These are phyloP conservation scores for Malurus splendens DNA, from an alignment of 2,797 vertebrate genomes.

Conservation along the genomic window DNA sequence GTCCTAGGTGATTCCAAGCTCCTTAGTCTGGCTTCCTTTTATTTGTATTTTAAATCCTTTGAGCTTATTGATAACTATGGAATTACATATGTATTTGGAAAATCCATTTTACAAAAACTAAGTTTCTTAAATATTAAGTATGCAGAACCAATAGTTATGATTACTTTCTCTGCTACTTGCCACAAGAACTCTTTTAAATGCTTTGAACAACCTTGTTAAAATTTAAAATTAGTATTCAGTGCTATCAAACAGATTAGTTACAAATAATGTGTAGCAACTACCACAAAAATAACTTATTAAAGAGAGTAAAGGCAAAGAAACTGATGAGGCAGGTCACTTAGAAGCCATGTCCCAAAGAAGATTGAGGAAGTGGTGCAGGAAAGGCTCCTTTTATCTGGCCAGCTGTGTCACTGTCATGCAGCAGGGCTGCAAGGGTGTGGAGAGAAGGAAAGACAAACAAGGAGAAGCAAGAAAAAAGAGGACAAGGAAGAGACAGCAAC, in stretches of 20 bases:
- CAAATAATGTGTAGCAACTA: background rate
- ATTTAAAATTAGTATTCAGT: background rate
- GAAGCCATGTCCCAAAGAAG: background rate
- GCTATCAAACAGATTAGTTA: background rate
- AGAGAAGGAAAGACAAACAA: background rate
- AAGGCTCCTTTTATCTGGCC: background rate
- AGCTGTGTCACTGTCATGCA: background rate
- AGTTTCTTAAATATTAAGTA: background rate
- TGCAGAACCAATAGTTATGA: background rate
- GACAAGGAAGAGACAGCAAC: background rate
- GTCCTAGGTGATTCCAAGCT: background rate
- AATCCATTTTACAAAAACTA: background rate
- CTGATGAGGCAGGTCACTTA: background rate
- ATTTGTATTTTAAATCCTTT: background rate
- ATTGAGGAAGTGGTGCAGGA: background rate
- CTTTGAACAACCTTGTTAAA: background rate
- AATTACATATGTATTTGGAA: background rate
- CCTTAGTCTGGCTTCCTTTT: background rate
- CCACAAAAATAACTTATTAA: background rate
- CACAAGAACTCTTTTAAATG: background rate
- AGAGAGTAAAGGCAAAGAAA: background rate
- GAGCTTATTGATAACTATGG: background rate
- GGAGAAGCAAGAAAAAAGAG: background rate
- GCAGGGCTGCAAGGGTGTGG: background rate
- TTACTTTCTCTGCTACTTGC: background rate